Evolutionary conservation across 2,113 vertebrate species (phyloP).

Genomic region (Lonchura striata): DNA sequence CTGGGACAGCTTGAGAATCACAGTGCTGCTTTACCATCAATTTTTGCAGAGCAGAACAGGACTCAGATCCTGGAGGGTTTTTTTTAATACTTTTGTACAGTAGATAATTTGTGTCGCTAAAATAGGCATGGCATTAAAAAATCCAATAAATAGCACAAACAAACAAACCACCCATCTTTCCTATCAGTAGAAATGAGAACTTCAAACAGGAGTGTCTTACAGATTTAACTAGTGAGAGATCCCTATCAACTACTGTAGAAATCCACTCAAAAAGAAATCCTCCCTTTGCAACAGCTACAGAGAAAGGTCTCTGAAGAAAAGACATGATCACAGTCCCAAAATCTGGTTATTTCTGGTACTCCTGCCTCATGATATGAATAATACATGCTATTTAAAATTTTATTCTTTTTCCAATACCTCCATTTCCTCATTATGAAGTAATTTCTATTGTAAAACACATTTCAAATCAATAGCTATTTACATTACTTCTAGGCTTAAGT

Average conservation of each 20-base stretch:
- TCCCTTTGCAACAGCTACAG: not conserved
- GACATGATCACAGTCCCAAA: not conserved
- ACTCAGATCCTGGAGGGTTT: not conserved
- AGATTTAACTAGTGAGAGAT: not conserved
- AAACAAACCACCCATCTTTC: not conserved
- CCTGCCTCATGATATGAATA: not conserved
- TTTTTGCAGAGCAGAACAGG: not conserved
- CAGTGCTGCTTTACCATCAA: not conserved
- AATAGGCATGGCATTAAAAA: not conserved
- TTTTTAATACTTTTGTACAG: not conserved
- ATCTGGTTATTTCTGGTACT: not conserved
- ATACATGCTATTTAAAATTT: not conserved
- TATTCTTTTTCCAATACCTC: not conserved
- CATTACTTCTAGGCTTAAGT: not conserved
- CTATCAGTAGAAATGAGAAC: not conserved
- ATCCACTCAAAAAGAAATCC: not conserved
- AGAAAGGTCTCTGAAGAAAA: not conserved
- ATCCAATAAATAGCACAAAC: not conserved
- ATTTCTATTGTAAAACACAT: not conserved
- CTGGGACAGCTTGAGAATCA: not conserved
- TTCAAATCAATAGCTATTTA: slow-evolving; percentile 38
- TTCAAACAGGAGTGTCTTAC: not conserved
- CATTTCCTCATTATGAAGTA: not conserved
- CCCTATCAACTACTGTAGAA: not conserved
- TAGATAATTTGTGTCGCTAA: not conserved